Conservation (phyloP, 2,888 invertebrate species). For the Lasioglossum marginatum region DNA sequence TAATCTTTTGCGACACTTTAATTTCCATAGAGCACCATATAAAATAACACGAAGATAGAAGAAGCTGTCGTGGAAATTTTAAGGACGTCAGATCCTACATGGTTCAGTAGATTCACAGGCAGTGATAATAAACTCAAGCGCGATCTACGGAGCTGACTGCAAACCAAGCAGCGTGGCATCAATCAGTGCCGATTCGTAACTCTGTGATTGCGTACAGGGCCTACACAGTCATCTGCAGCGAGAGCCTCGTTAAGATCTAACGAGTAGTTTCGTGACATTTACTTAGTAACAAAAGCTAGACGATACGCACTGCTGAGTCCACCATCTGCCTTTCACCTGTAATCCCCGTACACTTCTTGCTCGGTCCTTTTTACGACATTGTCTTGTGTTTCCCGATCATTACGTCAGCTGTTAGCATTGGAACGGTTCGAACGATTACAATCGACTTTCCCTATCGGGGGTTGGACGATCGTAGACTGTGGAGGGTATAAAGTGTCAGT, state of each 20-base stretch:
- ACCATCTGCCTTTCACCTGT: background rate
- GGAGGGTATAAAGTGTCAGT: conserved; percentile 20
- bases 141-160: background rate
- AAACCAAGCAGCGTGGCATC: background rate
- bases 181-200: background rate
- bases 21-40: background rate
- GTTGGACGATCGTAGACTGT: background rate
- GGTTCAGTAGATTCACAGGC: background rate
- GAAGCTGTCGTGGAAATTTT: background rate
- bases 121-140: background rate
- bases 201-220: background rate
- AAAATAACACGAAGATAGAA: background rate
- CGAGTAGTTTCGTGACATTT: background rate
- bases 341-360: background rate
- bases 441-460: background rate
- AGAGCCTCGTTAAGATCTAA: background rate
- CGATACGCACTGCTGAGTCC: background rate
- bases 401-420: background rate
- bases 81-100: background rate
- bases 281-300: background rate
- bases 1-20: background rate
- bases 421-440: background rate
- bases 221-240: background rate
- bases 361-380: background rate
- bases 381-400: background rate